A percentile compares a stretch with the other conserved stretches of the same genome.
Conservation (phyloP, 2,113 vertebrate genomes). For the Lucifuga dentata region DNA sequence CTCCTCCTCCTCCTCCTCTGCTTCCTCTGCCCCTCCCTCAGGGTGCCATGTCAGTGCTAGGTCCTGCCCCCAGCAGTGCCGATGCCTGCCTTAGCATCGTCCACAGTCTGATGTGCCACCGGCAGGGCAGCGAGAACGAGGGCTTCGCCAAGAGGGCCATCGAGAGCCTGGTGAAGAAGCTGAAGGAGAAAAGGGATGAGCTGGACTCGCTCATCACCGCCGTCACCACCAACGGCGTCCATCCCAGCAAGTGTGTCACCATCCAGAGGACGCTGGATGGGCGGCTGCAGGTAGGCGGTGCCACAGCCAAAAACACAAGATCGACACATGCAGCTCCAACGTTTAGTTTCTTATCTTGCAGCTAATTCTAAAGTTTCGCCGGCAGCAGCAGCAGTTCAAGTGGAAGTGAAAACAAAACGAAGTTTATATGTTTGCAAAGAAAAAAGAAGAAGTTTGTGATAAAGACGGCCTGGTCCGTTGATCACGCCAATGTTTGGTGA, state of each 20-base stretch:
- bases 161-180: constrained; percentile 86
- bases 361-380: no score
- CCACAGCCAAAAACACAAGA: background rate
- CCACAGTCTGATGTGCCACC: constrained; percentile 89
- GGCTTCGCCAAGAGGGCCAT: constrained; percentile 88
- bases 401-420: no score
- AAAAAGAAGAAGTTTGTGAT: no score
- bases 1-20: background rate
- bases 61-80: constrained; percentile 68
- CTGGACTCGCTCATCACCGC: constrained; percentile 87
- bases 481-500: no score
- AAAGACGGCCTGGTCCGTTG: no score
- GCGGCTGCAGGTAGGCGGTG: constrained; percentile 83
- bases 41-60: constrained; percentile 72
- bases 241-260: constrained; percentile 89
- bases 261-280: constrained; percentile 90
- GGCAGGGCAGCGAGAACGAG: constrained; percentile 88
- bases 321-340: background rate
- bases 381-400: no score
- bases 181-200: constrained; percentile 89
- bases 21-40: constrained; percentile 1
- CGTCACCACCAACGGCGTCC: constrained; percentile 85
- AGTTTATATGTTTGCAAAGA: no score
- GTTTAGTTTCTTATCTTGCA: no score
- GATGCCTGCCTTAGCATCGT: constrained; percentile 85